Evolutionary conservation across 2,113 vertebrate species (phyloP), one percentile per base, ranked within the genome.

Genomic region (Phoenicopterus ruber): DNA sequence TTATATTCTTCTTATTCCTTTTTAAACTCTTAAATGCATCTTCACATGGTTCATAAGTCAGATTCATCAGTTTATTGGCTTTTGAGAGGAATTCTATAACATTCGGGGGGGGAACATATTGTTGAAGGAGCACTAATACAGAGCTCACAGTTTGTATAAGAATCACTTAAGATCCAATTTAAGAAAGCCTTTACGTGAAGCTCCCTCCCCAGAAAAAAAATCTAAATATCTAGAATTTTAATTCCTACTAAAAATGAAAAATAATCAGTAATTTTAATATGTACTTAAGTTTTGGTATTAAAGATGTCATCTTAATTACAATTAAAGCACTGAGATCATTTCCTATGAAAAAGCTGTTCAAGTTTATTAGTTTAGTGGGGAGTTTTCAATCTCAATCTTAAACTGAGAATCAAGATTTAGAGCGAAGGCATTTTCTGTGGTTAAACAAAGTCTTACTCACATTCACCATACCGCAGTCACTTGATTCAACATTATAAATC

Each of bases 401-500:
- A 85, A 79, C 10, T 17, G 34, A 88, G 36, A 95, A 83, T 66
- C 47, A 77, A 86, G 47, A 96, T 44, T 86, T 82, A 95, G 29
- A 84, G 50, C 3, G 1, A 94, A 84, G 24, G 49, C 11, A 74
- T 78, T 88, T 95, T 91, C 73, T 91, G 57, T 28, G 21, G 69
- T 89, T 87, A 67, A 71, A 85, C 16, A 62, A 77, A 80, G 81
- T 61, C 65, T 67, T 94, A 82, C 44, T 79, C 47, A 71, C 36
- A 82, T 67, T 87, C 66, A 94, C 71, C 81, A 89, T 65, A 76
- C 49, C 82, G 77, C 69, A 81, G 73, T 90, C 91, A 93, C 69
- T 91, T 87, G 85, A 71, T 79, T 91, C 73, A 89, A 87, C 42
- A 74, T 62, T 55, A 88, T 81, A 89, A 96, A 82, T 90, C 82